Conservation (phyloP, 2,888 invertebrate species). For the Tiliacea aurago region DNA sequence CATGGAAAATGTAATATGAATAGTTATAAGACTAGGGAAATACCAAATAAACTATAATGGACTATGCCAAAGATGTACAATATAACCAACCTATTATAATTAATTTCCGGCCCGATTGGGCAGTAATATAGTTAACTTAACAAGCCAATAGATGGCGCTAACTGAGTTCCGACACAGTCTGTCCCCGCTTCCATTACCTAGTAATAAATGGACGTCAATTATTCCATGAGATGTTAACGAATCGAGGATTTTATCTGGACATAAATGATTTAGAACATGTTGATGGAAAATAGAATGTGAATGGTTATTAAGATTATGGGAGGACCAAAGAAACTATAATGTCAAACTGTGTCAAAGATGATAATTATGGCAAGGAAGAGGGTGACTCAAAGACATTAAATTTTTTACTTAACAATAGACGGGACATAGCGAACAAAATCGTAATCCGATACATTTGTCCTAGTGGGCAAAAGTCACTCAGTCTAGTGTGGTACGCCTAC, state of each 20-base stretch:
- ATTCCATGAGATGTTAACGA: slow-evolving; percentile 18
- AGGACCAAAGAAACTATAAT: background rate
- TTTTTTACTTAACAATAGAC: too few species aligned
- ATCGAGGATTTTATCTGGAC: background rate
- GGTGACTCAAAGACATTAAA: too few species aligned
- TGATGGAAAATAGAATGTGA: background rate
- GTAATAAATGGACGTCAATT: slow-evolving; percentile 47
- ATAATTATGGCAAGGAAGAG: background rate
- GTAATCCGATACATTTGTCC: too few species aligned
- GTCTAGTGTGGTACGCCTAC: too few species aligned
- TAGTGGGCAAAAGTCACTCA: too few species aligned
- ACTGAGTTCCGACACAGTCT: slow-evolving; percentile 21
- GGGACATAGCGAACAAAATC: too few species aligned
- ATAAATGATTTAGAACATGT: slow-evolving; percentile 8
- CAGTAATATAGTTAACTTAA: slow-evolving; percentile 36
- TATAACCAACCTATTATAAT: background rate
- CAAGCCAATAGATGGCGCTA: slow-evolving; percentile 40
- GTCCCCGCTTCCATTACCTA: slow-evolving; percentile 40
- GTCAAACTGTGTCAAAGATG: background rate
- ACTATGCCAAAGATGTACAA: too few species aligned
- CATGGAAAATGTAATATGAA: background rate
- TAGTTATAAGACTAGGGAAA: background rate
- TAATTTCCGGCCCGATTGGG: background rate
- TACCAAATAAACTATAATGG: background rate
- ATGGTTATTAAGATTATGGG: background rate